These are phyloP conservation scores for Erynnis tages DNA, from an alignment of 2,888 invertebrate species.

Conservation along the genomic window DNA sequence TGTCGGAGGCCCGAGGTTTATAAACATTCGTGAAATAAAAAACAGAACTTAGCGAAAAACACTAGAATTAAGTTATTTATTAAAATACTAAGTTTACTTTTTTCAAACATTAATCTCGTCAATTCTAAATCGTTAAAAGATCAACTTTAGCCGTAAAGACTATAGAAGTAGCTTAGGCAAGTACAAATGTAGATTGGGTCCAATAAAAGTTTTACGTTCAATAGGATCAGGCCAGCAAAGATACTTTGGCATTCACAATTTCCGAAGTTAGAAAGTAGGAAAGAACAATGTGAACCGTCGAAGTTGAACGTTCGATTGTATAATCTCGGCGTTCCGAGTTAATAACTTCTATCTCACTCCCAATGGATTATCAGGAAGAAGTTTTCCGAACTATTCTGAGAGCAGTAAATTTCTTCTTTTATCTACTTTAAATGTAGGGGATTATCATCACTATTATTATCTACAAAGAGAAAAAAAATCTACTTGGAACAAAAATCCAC, in stretches of 20 bases:
- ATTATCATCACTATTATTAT: too few species aligned
- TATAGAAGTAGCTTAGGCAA: not conserved
- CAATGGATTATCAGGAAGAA: slow-evolving; percentile 16
- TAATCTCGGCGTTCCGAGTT: slow-evolving; percentile 24
- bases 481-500: too few species aligned
- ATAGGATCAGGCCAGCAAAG: slow-evolving; percentile 17
- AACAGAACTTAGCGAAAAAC: too few species aligned
- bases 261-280: slow-evolving; percentile 13
- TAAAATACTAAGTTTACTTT: too few species aligned
- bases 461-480: too few species aligned
- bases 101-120: too few species aligned
- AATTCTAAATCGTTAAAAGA: too few species aligned
- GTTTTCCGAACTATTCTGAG: too few species aligned
- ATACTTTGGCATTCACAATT: slow-evolving; percentile 21
- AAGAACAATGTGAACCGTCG: slow-evolving; percentile 22
- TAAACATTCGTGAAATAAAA: too few species aligned
- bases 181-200: slow-evolving; percentile 4
- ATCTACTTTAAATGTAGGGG: not conserved
- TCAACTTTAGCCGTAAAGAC: not conserved
- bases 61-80: too few species aligned
- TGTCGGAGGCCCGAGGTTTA: too few species aligned
- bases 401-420: too few species aligned
- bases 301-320: slow-evolving; percentile 28
- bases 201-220: slow-evolving; percentile 17
- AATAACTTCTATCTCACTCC: slow-evolving; percentile 23